Evolutionary conservation across 2,113 vertebrate species (phyloP).

Genomic region (Cephalophus harveyi): DNA sequence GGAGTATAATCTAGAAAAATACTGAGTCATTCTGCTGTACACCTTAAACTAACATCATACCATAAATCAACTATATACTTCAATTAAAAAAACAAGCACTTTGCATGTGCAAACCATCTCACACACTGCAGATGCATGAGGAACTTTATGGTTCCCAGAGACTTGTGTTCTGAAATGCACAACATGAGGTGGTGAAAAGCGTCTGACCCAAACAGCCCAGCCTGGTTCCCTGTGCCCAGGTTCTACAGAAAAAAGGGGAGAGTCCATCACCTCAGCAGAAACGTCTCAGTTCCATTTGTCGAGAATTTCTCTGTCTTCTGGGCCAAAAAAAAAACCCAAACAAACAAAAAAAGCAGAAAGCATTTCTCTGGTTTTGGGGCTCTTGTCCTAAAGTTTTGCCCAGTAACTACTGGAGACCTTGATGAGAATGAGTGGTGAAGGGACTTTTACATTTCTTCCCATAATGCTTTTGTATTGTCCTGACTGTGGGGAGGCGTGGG

Average conservation of each 20-base stretch:
- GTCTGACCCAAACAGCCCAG: background rate
- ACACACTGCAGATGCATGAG: background rate
- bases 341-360: background rate
- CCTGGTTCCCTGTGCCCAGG: rapidly evolving
- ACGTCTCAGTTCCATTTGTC: background rate
- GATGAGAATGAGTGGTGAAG: background rate
- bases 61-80: background rate
- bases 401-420: background rate
- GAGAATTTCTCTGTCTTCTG: background rate
- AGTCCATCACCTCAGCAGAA: background rate
- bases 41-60: background rate
- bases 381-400: background rate
- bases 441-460: background rate
- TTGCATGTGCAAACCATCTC: background rate
- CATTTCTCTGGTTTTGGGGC: background rate
- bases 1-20: background rate
- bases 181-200: background rate
- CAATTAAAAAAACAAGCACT: background rate
- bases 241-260: background rate
- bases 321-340: rapidly evolving
- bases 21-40: background rate
- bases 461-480: background rate
- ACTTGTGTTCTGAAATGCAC: background rate
- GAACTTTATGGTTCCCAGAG: background rate
- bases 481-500: background rate